These are phyloP conservation scores for Drosophila repleta DNA, from an alignment of 1,140 invertebrate genomes.

Conservation along the genomic window DNA sequence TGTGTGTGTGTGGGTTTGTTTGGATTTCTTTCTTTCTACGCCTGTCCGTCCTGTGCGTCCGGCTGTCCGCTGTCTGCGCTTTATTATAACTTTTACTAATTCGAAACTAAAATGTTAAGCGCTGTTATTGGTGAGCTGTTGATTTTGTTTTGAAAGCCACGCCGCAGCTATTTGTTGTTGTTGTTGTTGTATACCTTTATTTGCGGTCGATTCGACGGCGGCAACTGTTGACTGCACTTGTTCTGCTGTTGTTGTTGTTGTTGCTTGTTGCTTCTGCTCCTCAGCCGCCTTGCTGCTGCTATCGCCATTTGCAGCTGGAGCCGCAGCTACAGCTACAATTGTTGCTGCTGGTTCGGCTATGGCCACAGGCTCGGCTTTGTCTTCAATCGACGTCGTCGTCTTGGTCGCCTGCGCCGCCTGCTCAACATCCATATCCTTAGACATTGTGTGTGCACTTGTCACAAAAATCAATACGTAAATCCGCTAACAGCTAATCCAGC, in stretches of 20 bases:
- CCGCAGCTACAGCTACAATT: background rate
- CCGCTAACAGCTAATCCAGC: conserved; percentile 10
- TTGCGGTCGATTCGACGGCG: conserved; percentile 50
- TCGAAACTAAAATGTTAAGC: conserved; percentile 43
- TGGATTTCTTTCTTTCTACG: conserved; percentile 25
- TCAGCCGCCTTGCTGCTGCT: conserved; percentile 34
- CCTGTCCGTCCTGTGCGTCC: conserved; percentile 26
- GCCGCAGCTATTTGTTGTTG: conserved; percentile 34
- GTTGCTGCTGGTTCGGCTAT: conserved; percentile 33
- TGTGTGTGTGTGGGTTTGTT: conserved; percentile 11
- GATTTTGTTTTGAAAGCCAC: conserved; percentile 48
- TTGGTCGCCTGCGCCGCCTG: conserved; percentile 49
- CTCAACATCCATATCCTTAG: conserved; percentile 68
- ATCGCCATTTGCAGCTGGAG: conserved; percentile 28
- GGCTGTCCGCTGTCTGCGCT: conserved; percentile 46
- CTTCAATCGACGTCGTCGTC: conserved; percentile 41
- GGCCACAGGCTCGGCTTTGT: conserved; percentile 53
- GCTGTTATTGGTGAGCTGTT: conserved; percentile 17
- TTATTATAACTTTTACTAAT: conserved; percentile 73
- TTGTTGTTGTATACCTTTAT: conserved; percentile 47
- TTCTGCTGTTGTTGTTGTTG: conserved; percentile 35
- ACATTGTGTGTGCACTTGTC: conserved; percentile 42
- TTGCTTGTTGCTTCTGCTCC: conserved; percentile 30
- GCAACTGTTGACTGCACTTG: conserved; percentile 60
- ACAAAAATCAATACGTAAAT: conserved; percentile 62